These are phyloP conservation scores for Myrmecophaga tridactyla DNA, from an alignment of 2,113 vertebrate genomes.

Conservation along the genomic window DNA sequence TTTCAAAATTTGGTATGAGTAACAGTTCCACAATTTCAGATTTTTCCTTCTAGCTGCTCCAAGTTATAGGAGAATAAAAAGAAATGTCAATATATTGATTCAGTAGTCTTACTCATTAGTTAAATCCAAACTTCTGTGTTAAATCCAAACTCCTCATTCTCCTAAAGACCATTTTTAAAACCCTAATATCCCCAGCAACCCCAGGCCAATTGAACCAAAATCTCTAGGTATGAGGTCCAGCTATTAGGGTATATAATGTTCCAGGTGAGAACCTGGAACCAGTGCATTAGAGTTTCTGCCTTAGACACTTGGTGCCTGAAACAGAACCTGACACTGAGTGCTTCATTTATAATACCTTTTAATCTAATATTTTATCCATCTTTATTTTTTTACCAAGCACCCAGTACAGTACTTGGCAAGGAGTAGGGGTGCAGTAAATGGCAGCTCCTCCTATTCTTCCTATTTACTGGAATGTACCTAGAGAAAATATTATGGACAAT, in stretches of 20 bases:
- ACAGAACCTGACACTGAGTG: not conserved
- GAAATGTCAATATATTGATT: too few relatives aligned
- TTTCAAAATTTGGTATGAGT: too few relatives aligned
- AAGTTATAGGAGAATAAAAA: too few relatives aligned
- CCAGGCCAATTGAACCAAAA: conserved; percentile 1
- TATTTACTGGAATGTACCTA: conserved; percentile 9
- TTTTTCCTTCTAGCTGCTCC: too few relatives aligned
- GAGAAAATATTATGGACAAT: not conserved
- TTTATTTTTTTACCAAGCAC: conserved; percentile 21
- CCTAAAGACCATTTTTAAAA: too few relatives aligned
- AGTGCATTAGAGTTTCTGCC: not conserved
- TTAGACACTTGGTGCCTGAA: not conserved
- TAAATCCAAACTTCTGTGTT: too few relatives aligned
- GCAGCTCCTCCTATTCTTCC: not conserved
- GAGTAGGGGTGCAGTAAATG: not conserved
- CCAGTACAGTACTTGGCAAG: not conserved
- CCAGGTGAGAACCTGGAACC: not conserved
- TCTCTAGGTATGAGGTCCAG: not conserved
- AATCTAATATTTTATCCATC: not conserved
- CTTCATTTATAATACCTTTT: not conserved
- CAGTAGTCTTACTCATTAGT: too few relatives aligned
- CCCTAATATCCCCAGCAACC: not conserved
- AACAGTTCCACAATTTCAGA: too few relatives aligned
- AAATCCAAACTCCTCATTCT: too few relatives aligned
- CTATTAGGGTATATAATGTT: not conserved